Conservation (phyloP, 2,888 invertebrate genomes). For the Papilio elwesi region DNA sequence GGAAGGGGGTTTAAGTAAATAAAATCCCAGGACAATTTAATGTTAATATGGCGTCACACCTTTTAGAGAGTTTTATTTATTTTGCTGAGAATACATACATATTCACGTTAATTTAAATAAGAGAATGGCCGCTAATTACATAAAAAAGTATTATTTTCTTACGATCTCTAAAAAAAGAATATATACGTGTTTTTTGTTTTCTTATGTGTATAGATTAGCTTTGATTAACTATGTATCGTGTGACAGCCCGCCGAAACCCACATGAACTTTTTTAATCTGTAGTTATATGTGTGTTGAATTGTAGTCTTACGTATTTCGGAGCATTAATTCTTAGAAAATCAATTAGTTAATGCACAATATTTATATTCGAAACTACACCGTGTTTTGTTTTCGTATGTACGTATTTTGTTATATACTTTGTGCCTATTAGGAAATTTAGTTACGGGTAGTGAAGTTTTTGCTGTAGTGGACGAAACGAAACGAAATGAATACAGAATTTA, state of each 20-base stretch:
- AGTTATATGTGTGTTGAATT: slow-evolving; percentile 2
- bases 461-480: no score
- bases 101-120: background rate
- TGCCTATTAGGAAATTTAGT: no score
- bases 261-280: slow-evolving; percentile 21
- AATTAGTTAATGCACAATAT: slow-evolving; percentile 9
- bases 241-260: slow-evolving; percentile 22
- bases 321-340: slow-evolving; percentile 1
- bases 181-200: background rate
- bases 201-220: background rate
- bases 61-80: background rate
- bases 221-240: slow-evolving; percentile 11
- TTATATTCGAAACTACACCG: no score
- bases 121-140: background rate
- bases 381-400: no score
- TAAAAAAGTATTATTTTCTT: background rate
- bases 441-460: no score
- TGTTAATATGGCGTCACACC: background rate
- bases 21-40: background rate
- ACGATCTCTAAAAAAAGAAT: background rate
- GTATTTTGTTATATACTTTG: no score
- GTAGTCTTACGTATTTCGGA: slow-evolving; percentile 4
- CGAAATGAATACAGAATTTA: no score
- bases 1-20: no score
- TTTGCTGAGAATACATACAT: background rate